phyloP scores from a whole-genome alignment of 2,797 vertebrate genomes.

The Xiphophorus birchmanni region DNA sequence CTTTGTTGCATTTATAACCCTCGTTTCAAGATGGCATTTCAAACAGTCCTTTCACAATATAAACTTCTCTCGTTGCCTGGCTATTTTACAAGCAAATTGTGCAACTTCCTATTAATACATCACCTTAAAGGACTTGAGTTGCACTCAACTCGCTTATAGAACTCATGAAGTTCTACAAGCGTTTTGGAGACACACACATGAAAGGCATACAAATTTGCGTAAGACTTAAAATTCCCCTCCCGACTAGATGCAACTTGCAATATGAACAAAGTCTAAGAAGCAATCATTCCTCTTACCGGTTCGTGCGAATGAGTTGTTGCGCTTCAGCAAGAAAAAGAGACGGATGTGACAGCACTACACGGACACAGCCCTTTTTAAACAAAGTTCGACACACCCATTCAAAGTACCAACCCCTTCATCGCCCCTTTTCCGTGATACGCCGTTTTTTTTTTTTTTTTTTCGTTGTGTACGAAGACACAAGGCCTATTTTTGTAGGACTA shows the following conservation, averaged over 20 bases:
- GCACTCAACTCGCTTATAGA: not conserved
- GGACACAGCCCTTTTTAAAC: constrained; percentile 24
- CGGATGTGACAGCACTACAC: not conserved
- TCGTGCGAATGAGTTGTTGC: not conserved
- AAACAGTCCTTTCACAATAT: not conserved
- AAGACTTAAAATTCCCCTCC: not conserved
- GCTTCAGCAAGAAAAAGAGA: not conserved
- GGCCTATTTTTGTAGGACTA: not conserved
- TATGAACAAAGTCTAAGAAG: not conserved
- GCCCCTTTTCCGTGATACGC: not conserved
- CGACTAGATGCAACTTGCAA: not conserved
- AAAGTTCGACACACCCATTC: constrained; percentile 9
- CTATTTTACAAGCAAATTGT: not conserved
- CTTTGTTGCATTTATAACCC: not conserved
- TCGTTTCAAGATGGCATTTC: not conserved
- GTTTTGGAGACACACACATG: not conserved
- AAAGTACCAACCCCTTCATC: not conserved
- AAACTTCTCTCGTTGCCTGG: not conserved
- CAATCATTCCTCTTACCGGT: constrained; percentile 29
- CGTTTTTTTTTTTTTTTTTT: not conserved
- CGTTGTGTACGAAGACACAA: not conserved
- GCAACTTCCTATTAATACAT: not conserved
- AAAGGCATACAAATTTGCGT: not conserved
- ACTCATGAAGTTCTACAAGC: not conserved
- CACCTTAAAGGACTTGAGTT: not conserved